Evolutionary conservation across 1,140 invertebrate genomes (phyloP).

Genomic region (Sesamia nonagrioides): DNA sequence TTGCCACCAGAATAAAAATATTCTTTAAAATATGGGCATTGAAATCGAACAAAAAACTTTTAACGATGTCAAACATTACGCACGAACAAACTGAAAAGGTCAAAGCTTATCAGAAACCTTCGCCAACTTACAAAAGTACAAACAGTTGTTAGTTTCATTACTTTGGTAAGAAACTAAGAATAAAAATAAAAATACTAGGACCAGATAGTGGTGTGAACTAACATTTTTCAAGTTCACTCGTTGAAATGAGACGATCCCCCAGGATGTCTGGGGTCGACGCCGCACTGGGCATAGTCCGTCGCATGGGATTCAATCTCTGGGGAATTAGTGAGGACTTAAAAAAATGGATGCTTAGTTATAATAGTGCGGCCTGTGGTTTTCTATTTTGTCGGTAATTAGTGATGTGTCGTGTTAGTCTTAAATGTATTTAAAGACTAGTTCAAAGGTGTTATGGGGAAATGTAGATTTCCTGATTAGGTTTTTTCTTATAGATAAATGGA

Average conservation of each 20-base stretch:
- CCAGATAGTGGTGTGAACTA: slow-evolving; percentile 55
- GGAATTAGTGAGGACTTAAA: slow-evolving; percentile 79
- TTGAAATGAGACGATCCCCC: slow-evolving; percentile 63
- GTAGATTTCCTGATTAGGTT: no score
- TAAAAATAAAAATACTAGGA: slow-evolving; percentile 37
- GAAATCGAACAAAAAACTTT: not conserved
- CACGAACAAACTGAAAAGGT: not conserved
- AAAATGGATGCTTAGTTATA: slow-evolving; percentile 57
- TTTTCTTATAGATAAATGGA: no score
- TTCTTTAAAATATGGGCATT: not conserved
- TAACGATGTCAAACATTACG: not conserved
- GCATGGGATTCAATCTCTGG: slow-evolving; percentile 85
- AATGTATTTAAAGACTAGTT: not conserved
- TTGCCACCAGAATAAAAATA: no score
- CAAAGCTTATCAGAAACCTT: not conserved
- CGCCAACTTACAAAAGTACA: not conserved
- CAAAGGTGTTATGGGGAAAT: not conserved
- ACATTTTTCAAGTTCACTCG: slow-evolving; percentile 71
- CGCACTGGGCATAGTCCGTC: slow-evolving; percentile 59
- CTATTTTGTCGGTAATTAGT: slow-evolving; percentile 3
- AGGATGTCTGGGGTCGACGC: slow-evolving; percentile 63
- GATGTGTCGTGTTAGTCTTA: not conserved
- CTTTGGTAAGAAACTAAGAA: slow-evolving; percentile 2
- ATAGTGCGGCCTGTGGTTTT: not conserved
- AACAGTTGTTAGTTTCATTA: not conserved